A percentile compares a stretch with the other conserved stretches of the same genome.
Conservation (phyloP, 2,797 vertebrate genomes). For the Pangasius sanitwongsei region DNA sequence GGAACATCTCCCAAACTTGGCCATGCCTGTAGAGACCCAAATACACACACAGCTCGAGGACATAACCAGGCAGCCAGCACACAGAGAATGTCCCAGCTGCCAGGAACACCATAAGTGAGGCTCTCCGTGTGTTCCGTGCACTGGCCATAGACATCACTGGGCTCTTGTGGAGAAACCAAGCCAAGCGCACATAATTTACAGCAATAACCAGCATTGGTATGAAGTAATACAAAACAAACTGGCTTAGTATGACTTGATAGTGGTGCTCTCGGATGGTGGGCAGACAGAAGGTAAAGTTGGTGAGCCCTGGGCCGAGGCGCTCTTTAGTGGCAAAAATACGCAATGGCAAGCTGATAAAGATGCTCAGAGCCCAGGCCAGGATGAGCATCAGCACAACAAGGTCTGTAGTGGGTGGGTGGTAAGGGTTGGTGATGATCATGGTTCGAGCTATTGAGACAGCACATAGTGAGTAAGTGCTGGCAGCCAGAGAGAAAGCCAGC, state of each 20-base stretch:
- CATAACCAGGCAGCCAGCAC: slow-evolving; percentile 77
- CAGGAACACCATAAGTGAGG: slow-evolving; percentile 77
- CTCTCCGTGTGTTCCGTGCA: slow-evolving; percentile 72
- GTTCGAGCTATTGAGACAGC: slow-evolving; percentile 75
- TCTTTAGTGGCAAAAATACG: slow-evolving; percentile 73
- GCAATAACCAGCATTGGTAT: slow-evolving; percentile 75
- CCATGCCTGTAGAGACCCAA: slow-evolving; percentile 70
- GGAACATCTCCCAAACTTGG: slow-evolving; percentile 72
- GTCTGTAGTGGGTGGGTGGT: slow-evolving; percentile 71
- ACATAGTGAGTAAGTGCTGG: slow-evolving; percentile 79
- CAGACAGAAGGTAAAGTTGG: slow-evolving; percentile 72
- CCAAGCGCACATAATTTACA: slow-evolving; percentile 74
- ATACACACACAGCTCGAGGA: slow-evolving; percentile 76
- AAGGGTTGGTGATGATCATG: slow-evolving; percentile 76
- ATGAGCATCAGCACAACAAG: slow-evolving; percentile 71
- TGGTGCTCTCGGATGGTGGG: slow-evolving; percentile 75
- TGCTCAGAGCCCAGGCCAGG: slow-evolving; percentile 75
- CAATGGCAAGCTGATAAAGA: slow-evolving; percentile 75
- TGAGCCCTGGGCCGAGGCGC: slow-evolving; percentile 59
- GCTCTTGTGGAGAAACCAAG: slow-evolving; percentile 75
- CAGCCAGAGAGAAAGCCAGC: slow-evolving; percentile 76
- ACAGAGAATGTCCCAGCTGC: slow-evolving; percentile 74
- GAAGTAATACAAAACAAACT: slow-evolving; percentile 78
- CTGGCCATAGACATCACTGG: slow-evolving; percentile 74
- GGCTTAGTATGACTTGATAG: slow-evolving; percentile 74